phyloP scores from a whole-genome alignment of 1,140 invertebrate genomes.

The Drosophila pseudoananassae region DNA sequence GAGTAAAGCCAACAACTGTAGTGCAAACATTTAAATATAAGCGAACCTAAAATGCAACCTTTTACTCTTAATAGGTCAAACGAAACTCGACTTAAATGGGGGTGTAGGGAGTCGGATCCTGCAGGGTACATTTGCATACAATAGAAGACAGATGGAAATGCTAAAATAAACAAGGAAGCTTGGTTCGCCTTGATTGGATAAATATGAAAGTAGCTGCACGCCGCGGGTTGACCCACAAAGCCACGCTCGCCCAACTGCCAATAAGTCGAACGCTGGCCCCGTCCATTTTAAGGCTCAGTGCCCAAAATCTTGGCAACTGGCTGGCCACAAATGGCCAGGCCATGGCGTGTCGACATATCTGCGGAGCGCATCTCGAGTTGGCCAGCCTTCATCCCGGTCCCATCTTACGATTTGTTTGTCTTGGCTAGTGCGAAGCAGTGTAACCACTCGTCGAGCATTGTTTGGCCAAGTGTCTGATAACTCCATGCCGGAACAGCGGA shows the following conservation, averaged over 20 bases:
- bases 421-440: constrained; percentile 55
- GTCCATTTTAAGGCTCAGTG: constrained; percentile 54
- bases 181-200: constrained; percentile 44
- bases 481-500: constrained; percentile 27
- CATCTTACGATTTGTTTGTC: constrained; percentile 54
- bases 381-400: constrained; percentile 1
- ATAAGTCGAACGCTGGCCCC: constrained; percentile 60
- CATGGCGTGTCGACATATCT: constrained; percentile 56
- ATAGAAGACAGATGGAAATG: constrained; percentile 24
- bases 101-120: constrained; percentile 2
- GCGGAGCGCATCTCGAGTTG: constrained; percentile 52
- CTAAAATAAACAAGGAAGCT: constrained; percentile 17
- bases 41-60: not conserved
- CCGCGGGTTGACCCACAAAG: constrained; percentile 19
- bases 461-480: constrained; percentile 54
- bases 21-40: constrained; percentile 27
- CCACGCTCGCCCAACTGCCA: constrained; percentile 50
- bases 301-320: not conserved
- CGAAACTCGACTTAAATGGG: constrained; percentile 2
- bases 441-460: constrained; percentile 39
- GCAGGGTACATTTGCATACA: constrained; percentile 46
- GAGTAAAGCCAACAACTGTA: constrained; percentile 24
- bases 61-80: constrained; percentile 19
- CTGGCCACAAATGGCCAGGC: constrained; percentile 40
- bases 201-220: constrained; percentile 60